Base-by-base conservation (phyloP, 2,797 vertebrate species). In the Sebastes taczanowskii region DNA sequence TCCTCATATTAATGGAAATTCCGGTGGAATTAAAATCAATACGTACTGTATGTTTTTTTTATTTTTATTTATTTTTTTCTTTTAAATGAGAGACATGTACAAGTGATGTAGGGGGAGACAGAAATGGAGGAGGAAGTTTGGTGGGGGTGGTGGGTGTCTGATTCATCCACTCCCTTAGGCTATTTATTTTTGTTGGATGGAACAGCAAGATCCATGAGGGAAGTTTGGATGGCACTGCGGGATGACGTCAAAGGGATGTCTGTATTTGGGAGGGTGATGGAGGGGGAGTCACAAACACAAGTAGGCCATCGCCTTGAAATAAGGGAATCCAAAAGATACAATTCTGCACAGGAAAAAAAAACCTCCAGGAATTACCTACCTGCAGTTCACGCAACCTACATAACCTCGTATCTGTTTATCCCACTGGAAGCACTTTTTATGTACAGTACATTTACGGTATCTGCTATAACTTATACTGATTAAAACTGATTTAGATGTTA, bases 141-240 rank as follows among this genome's bases (percentile, higher is more conserved):
- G 34, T 66, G 77, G 55, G 29, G 52, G 10, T 5, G 64, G 59
- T 34, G 7, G 66, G 67, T 11, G 81, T 79, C 79, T 94, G 91
- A 94, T 83, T 94, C 90, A 93, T 92, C 88, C 62, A 10, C 71
- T 90, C 86, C 81, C 77, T 78, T 81, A 66, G 85, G 85, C 84
- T 63, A 75, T 91, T 92, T 93, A 90, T 90, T 92, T 92, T 88
- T 81, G 89, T 87, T 72, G 72, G 74, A 63, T 75, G 61, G 84
- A 89, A 78, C 59, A 83, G 85, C 34, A 77, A 78, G 72, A 85
- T 88, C 85, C 63, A 78, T 52, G 70, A 80, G 79, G 85, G 80
- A 85, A 79, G 77, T 72, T 80, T 52, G 34, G 71, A 78, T 35
- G 46, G 32, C 76, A 75, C 80, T 85, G 49, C 80, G 74, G 78